Evolutionary conservation across 37 sponge, comb jelly and placozoan species (phyloP), one percentile per base, ranked within the genome.

Genomic region (Crambe crambe): DNA sequence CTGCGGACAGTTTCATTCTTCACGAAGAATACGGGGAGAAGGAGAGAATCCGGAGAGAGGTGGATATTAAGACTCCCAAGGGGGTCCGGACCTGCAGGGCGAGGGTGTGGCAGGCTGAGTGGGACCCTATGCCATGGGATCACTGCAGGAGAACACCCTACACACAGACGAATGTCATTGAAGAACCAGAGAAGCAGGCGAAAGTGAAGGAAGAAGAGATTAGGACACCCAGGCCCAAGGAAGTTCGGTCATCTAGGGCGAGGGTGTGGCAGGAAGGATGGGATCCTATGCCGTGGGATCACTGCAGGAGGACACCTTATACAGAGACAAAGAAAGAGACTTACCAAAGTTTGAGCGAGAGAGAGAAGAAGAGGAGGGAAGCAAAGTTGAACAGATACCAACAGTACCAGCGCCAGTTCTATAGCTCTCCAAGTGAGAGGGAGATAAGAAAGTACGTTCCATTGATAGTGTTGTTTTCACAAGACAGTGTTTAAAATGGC

Each of bases 321-420:
- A 68, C 65, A 6, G 87, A 87, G 60, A 79, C 87, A 23, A 56
- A 42, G 6, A 58, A 88, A 26, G 43, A 27, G 2, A 70, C 84
- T 23, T 88, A 56, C 42, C 23, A 38, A 6, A 26, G 41, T 42
- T 78, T 76, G 37, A 59, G 68, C 0, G 59, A 66, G 31, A 51
- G 72, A 31, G n/a, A 37, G 44, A 58, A 35, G 29, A 70, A 80
- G 8, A 81, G 59, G 29, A 39, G 59, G 2, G 81, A 74, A 26
- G 69, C 62, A 5, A 70, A 74, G 54, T 40, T 71, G 42, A 32
- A 63, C 38, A 40, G 42, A 51, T 58, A 71, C 35, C 73, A 68
- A 40, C 42, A 85, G 61, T 89, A 85, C 63, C 66, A 56, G 20
- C 74, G 73, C 34, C 78, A 75, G 59, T 89, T 79, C 57, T 89